A percentile compares a stretch with the other conserved stretches of the same genome.
Evolutionary conservation across 2,888 invertebrate species (phyloP).

Genomic region (Rotaria socialis): DNA sequence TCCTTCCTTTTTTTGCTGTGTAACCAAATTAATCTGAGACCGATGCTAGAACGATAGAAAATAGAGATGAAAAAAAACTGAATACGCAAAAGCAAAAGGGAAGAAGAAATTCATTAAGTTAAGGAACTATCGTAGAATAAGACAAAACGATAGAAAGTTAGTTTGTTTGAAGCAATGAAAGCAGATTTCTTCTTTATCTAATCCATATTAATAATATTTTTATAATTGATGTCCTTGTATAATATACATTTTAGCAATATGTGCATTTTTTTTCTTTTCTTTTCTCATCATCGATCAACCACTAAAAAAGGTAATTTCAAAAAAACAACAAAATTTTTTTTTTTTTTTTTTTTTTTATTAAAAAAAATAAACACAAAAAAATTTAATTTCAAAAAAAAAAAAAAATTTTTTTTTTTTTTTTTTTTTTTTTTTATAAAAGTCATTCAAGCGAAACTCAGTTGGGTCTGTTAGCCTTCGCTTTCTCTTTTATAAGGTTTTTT

Average conservation of each 20-base stretch:
- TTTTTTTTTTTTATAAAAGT: background rate
- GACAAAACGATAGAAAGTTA: background rate
- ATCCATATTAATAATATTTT: too few species aligned
- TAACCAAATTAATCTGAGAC: conserved; percentile 29
- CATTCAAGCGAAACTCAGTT: conserved; percentile 8
- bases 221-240: too few species aligned
- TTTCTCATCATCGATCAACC: too few species aligned
- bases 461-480: background rate
- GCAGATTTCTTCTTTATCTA: too few species aligned
- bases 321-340: background rate
- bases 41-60: background rate
- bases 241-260: too few species aligned
- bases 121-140: background rate
- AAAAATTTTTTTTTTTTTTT: background rate
- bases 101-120: conserved; percentile 20
- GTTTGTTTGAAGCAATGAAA: background rate
- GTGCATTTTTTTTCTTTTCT: too few species aligned
- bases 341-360: too few species aligned
- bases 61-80: background rate
- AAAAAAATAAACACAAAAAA: too few species aligned
- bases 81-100: conserved; percentile 7
- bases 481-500: conserved; percentile 13
- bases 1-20: background rate
- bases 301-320: too few species aligned
- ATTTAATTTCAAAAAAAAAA: too few species aligned